A percentile compares a stretch with the other conserved stretches of the same genome.
These are phyloP conservation scores for Tenualosa ilisha DNA, from an alignment of 2,797 vertebrate species.

Conservation along the genomic window DNA sequence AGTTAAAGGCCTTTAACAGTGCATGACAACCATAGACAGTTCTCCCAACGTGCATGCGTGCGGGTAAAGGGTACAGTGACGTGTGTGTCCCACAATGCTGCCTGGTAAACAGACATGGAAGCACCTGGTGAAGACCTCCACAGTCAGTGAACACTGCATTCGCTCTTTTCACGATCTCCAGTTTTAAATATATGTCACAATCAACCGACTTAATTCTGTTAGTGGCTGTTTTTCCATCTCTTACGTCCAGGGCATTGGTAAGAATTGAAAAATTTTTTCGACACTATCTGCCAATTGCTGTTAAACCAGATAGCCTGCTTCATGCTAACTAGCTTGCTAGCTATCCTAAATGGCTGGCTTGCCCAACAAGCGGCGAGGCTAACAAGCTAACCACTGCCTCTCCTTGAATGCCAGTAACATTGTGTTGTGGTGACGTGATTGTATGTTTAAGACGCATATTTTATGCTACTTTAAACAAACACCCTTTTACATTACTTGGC, in stretches of 20 bases:
- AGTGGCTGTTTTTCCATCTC: conserved; percentile 54
- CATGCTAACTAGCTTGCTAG: conserved; percentile 59
- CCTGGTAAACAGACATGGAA: conserved; percentile 88
- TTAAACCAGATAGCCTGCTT: conserved; percentile 69
- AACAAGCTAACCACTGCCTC: conserved; percentile 62
- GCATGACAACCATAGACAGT: background rate
- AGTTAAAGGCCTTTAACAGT: background rate
- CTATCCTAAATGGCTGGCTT: conserved; percentile 55
- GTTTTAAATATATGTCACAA: conserved; percentile 58
- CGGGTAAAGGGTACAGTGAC: conserved; percentile 66
- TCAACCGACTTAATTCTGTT: conserved; percentile 56
- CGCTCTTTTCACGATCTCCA: conserved; percentile 67
- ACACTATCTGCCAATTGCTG: conserved; percentile 66
- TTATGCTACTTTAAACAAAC: background rate
- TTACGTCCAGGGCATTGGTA: conserved; percentile 67
- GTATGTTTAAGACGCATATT: conserved; percentile 41
- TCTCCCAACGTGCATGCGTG: conserved; percentile 52
- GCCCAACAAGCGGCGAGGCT: conserved; percentile 67
- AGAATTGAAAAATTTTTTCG: conserved; percentile 62
- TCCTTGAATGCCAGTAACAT: conserved; percentile 48
- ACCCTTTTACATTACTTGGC: background rate
- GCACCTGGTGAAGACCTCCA: conserved; percentile 83
- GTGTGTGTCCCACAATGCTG: conserved; percentile 82
- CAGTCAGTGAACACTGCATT: conserved; percentile 74
- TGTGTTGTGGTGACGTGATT: conserved; percentile 53